phyloP scores from a whole-genome alignment of 1,140 invertebrate genomes.

The Myzus persicae region DNA sequence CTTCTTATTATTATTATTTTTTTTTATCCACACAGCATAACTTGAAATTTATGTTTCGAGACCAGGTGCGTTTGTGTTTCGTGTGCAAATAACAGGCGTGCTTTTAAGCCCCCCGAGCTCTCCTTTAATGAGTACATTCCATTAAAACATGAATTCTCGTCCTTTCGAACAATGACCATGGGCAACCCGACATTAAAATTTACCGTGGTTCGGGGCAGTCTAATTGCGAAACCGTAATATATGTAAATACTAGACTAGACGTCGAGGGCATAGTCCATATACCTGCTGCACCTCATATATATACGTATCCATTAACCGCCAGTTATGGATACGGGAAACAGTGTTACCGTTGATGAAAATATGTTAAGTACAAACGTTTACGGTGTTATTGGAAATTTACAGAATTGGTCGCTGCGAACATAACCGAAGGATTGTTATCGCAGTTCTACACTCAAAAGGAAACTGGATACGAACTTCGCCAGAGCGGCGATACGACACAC shows the following conservation, averaged over 20 bases:
- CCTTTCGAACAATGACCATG: constrained; percentile 26
- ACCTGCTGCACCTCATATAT: not conserved
- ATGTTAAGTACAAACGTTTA: not conserved
- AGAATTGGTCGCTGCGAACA: constrained; percentile 48
- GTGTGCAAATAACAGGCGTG: constrained; percentile 31
- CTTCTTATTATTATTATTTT: constrained; percentile 41
- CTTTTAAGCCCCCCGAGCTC: constrained; percentile 32
- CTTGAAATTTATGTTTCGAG: constrained; percentile 47
- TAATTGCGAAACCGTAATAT: constrained; percentile 27
- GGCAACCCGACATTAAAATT: constrained; percentile 28
- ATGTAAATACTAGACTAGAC: not conserved
- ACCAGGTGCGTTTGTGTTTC: constrained; percentile 45
- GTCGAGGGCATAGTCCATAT: not conserved
- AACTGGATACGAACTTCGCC: constrained; percentile 61
- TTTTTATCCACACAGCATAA: not conserved
- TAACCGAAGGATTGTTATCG: constrained; percentile 66
- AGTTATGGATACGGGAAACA: not conserved
- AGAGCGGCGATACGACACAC: constrained; percentile 65
- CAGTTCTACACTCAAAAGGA: constrained; percentile 65
- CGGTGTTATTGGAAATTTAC: not conserved
- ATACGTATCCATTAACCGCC: not conserved
- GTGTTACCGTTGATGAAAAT: not conserved
- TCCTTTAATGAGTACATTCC: constrained; percentile 53
- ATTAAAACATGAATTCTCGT: constrained; percentile 46
- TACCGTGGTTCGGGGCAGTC: not conserved